Evolutionary conservation across 2,797 vertebrate species (phyloP).

Genomic region (Lateolabrax maculatus): DNA sequence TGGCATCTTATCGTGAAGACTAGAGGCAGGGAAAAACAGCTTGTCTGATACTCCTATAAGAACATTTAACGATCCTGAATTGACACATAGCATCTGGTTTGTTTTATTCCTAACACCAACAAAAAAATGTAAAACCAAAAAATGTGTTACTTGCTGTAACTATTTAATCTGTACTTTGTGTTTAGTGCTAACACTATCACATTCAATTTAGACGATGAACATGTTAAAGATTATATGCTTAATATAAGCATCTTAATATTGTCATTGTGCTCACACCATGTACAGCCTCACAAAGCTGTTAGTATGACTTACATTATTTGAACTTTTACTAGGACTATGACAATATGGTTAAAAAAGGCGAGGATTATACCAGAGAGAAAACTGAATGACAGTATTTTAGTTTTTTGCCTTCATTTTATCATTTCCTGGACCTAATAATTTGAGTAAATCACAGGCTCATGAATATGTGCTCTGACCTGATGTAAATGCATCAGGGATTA

Average conservation of each 20-base stretch:
- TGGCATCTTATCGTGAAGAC: too few species aligned
- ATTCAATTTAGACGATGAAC: background rate
- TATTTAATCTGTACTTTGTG: background rate
- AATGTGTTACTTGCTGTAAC: too few species aligned
- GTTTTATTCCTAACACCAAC: too few species aligned
- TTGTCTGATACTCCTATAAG: too few species aligned
- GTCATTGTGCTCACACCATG: too few species aligned
- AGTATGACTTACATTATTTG: background rate
- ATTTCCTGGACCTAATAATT: slow-evolving; percentile 2
- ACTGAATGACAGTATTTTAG: background rate
- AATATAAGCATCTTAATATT: background rate
- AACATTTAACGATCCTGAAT: too few species aligned
- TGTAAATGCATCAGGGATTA: slow-evolving; percentile 25
- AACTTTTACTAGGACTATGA: background rate
- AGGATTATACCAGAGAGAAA: background rate
- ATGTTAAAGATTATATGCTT: background rate
- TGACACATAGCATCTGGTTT: too few species aligned
- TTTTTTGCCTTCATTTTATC: background rate
- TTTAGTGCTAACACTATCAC: background rate
- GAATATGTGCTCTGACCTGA: slow-evolving; percentile 23
- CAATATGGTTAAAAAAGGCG: background rate
- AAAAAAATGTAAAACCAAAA: too few species aligned
- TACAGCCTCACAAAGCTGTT: background rate
- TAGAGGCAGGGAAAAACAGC: too few species aligned
- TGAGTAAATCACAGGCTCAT: slow-evolving; percentile 24